These are phyloP conservation scores for Cheilosia vernalis DNA, from an alignment of 2,888 invertebrate genomes.

Conservation along the genomic window DNA sequence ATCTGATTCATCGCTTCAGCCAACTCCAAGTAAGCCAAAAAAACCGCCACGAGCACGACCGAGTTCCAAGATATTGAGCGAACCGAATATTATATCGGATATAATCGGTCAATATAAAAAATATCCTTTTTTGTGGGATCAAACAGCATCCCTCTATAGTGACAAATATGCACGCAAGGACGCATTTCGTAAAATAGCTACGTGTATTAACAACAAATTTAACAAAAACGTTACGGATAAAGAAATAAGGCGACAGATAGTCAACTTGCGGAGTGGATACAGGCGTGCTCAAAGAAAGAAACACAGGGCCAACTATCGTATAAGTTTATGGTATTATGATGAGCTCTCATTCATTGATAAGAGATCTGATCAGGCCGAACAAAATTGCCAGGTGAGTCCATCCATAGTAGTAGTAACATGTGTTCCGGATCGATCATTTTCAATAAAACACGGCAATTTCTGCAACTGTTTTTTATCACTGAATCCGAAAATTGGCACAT, in stretches of 20 bases:
- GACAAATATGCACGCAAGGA: constrained; percentile 57
- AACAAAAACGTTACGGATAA: constrained; percentile 57
- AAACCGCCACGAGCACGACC: not conserved
- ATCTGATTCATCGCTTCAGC: constrained; percentile 17
- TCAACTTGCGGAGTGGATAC: constrained; percentile 54
- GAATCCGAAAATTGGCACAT: too few species aligned
- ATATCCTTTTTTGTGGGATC: constrained; percentile 64
- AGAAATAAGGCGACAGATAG: constrained; percentile 53
- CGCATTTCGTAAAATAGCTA: constrained; percentile 51
- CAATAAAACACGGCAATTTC: too few species aligned
- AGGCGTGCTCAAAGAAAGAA: constrained; percentile 34
- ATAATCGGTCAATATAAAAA: constrained; percentile 58
- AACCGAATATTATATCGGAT: constrained; percentile 45
- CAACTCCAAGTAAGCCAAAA: constrained; percentile 8
- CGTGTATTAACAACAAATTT: constrained; percentile 45
- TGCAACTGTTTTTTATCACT: too few species aligned
- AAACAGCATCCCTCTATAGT: constrained; percentile 42
- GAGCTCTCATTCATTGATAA: constrained; percentile 53
- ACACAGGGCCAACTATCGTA: constrained; percentile 27
- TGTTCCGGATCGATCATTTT: not conserved
- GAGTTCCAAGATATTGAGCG: constrained; percentile 27
- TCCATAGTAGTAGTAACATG: not conserved
- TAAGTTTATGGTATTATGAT: constrained; percentile 61
- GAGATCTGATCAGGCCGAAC: constrained; percentile 36
- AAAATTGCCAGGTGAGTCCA: constrained; percentile 20